These are phyloP conservation scores for Tridacna crocea DNA, from an alignment of 2,888 invertebrate species.

Conservation along the genomic window DNA sequence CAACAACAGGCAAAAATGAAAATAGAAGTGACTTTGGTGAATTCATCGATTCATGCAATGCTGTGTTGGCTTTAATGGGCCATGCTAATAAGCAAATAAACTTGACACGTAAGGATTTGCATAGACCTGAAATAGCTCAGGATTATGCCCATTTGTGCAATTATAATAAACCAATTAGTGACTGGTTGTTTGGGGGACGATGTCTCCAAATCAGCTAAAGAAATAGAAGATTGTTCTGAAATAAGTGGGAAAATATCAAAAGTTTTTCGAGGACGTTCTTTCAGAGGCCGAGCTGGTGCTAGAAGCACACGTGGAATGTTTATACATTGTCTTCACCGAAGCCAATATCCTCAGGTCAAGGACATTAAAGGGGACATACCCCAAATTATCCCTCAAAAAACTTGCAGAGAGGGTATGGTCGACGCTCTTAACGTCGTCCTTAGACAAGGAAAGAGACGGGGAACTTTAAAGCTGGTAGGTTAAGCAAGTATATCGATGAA, in stretches of 20 bases:
- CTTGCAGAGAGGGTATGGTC: constrained; percentile 5
- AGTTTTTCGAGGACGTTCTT: not conserved
- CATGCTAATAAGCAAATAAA: constrained; percentile 51
- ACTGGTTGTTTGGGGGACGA: constrained; percentile 28
- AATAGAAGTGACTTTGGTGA: constrained; percentile 14
- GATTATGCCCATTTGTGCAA: constrained; percentile 25
- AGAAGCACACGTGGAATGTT: not conserved
- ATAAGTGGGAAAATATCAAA: constrained; percentile 6
- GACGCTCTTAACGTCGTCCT: too few relatives aligned
- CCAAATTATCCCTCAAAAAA: constrained; percentile 36
- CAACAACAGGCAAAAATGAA: not conserved
- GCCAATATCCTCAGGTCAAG: too few relatives aligned
- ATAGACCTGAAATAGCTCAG: constrained; percentile 12
- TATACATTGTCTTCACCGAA: too few relatives aligned
- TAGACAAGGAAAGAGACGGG: not conserved
- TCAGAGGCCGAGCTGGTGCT: not conserved
- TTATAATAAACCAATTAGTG: constrained; percentile 26
- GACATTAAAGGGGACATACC: too few relatives aligned
- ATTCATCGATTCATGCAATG: constrained; percentile 32
- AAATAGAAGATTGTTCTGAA: constrained; percentile 20
- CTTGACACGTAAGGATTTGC: constrained; percentile 9
- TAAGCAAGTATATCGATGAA: constrained; percentile 37
- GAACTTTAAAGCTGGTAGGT: constrained; percentile 37
- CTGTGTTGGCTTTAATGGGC: constrained; percentile 39
- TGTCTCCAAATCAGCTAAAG: constrained; percentile 13